Evolutionary conservation across 2,797 vertebrate species (phyloP).

Genomic region (Picus viridis): DNA sequence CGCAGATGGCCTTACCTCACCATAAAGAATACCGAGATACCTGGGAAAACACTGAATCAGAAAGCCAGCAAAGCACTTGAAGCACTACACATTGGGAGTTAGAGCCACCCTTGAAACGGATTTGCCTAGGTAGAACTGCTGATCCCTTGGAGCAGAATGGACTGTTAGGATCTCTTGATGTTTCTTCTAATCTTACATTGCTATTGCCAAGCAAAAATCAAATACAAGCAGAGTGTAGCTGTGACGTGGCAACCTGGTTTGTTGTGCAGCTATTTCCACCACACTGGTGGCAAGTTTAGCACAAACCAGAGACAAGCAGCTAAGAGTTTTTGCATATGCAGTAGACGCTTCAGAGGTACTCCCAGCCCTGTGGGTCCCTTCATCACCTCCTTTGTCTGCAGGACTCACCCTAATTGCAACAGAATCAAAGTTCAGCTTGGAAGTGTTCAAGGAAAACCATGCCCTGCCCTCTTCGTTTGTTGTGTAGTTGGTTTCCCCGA

Average conservation of each 20-base stretch:
- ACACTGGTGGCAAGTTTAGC: background rate
- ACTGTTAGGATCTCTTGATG: background rate
- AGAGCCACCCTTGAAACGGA: background rate
- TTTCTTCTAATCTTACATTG: background rate
- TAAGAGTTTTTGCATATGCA: background rate
- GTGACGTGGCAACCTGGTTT: background rate
- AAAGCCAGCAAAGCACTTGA: background rate
- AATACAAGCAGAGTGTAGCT: background rate
- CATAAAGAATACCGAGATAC: background rate
- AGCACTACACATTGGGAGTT: background rate
- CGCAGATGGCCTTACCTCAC: background rate
- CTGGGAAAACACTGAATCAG: background rate
- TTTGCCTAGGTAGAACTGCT: background rate
- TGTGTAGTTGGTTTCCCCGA: slow-evolving; percentile 1
- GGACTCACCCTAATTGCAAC: slow-evolving; percentile 69
- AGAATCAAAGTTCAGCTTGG: fast-evolving
- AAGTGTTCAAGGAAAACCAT: slow-evolving; percentile 69
- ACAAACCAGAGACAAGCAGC: background rate
- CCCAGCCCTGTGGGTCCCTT: background rate
- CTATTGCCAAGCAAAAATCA: background rate
- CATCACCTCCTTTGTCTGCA: background rate
- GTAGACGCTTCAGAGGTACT: background rate
- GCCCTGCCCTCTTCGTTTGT: slow-evolving; percentile 59
- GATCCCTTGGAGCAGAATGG: background rate
- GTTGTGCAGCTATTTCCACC: background rate